phyloP scores from a whole-genome alignment of 2,113 vertebrate genomes.

The Percopsis transmontana region DNA sequence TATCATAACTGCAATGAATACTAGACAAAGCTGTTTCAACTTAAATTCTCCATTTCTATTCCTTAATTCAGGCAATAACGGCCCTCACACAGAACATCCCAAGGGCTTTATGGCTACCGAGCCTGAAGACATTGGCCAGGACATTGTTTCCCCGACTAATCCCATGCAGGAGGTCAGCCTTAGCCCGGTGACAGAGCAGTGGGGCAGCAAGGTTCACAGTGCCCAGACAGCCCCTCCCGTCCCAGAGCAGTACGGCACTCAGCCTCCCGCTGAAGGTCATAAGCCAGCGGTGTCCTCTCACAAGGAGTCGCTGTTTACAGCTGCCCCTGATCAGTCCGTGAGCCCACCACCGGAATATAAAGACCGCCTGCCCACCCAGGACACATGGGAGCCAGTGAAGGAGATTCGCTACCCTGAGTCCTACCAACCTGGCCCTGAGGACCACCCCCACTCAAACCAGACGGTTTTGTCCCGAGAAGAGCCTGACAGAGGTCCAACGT shows the following conservation, averaged over 20 bases:
- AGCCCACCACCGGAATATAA: slow-evolving; percentile 26
- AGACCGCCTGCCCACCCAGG: slow-evolving; percentile 21
- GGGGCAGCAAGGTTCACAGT: slow-evolving; percentile 76
- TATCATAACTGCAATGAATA: neutral
- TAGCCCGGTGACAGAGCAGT: slow-evolving; percentile 54
- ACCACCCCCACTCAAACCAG: slow-evolving; percentile 11
- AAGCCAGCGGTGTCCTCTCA: slow-evolving; percentile 2
- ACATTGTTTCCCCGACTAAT: slow-evolving; percentile 81
- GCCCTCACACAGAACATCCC: slow-evolving; percentile 71
- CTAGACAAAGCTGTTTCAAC: neutral
- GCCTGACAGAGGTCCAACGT: neutral
- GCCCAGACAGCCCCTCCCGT: slow-evolving; percentile 76
- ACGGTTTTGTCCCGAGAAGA: slow-evolving; percentile 7
- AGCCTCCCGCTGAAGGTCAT: slow-evolving; percentile 7
- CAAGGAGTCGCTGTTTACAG: neutral
- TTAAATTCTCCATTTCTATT: neutral
- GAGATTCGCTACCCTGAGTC: slow-evolving; percentile 25
- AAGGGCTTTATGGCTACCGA: slow-evolving; percentile 68
- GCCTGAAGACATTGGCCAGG: slow-evolving; percentile 73
- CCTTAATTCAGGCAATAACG: slow-evolving; percentile 55
- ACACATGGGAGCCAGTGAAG: slow-evolving; percentile 24
- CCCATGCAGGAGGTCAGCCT: slow-evolving; percentile 77
- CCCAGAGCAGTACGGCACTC: slow-evolving; percentile 25
- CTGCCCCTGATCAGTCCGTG: slow-evolving; percentile 4
- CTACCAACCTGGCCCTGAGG: slow-evolving; percentile 40